These are phyloP conservation scores for Pseudomyrmex cubaensis DNA, from an alignment of 1,140 invertebrate species.

Conservation along the genomic window DNA sequence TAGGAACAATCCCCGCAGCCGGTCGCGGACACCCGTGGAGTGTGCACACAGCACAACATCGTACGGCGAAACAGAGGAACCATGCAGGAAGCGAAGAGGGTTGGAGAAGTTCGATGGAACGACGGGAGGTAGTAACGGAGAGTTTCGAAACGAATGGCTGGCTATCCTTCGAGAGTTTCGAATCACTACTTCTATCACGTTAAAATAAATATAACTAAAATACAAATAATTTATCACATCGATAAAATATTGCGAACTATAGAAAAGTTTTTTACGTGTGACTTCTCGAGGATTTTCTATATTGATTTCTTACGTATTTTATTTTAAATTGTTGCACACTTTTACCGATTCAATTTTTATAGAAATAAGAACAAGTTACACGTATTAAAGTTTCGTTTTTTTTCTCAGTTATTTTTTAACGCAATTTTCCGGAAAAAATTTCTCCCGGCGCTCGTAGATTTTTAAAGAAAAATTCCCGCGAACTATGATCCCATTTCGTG, in stretches of 20 bases:
- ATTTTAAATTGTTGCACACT: neutral
- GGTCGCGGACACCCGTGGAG: constrained; percentile 11
- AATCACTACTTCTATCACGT: no score
- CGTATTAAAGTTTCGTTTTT: neutral
- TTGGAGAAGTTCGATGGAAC: neutral
- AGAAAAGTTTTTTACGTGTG: neutral
- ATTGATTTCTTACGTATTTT: neutral
- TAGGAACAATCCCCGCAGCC: constrained; percentile 40
- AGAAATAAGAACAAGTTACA: neutral
- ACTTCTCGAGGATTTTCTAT: neutral
- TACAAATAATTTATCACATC: neutral
- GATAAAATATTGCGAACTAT: neutral
- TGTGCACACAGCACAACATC: constrained; percentile 19
- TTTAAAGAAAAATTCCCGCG: constrained; percentile 26
- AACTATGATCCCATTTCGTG: constrained; percentile 65
- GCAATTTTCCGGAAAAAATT: neutral
- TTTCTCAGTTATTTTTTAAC: neutral
- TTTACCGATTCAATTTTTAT: neutral
- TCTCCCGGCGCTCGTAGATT: neutral
- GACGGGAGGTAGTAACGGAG: constrained; percentile 11
- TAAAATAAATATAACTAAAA: neutral
- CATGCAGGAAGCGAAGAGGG: neutral
- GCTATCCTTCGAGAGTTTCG: constrained; percentile 59
- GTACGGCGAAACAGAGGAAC: neutral
- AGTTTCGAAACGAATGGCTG: constrained; percentile 49